Base-by-base conservation (phyloP, 1,140 invertebrate genomes). In the Bombus fervidus region DNA sequence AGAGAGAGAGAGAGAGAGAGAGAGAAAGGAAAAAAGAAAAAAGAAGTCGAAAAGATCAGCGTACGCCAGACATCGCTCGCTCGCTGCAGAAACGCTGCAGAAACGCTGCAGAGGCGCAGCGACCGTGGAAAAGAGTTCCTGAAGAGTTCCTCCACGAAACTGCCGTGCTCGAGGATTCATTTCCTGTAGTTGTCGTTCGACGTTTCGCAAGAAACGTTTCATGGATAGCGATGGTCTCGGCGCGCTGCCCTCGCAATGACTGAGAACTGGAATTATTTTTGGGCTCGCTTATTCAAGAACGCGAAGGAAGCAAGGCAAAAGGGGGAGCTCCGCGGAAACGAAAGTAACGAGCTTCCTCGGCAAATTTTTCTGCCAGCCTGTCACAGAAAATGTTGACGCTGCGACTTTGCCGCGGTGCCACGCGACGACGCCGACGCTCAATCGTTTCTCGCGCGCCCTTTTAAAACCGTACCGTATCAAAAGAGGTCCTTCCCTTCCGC, bases 171-270 rank as follows among this genome's bases (percentile, higher is more conserved):
- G 82, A 68, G 82, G 79, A 68, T 85, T 72, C 86, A 79, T 87
- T 90, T 87, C 85, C 88, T 86, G 83, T 71, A 39, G 76, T 88
- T 83, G 83, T 88, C 83, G 86, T 88, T 91, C 88, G 88, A 90
- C 86, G 15, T 89, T 84, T 79, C 88, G 68, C 76, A 59, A 81
- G 77, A 83, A 90, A 57, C 73, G 81, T 57, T 37, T 71, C 69
- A 66, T 43, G 41, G 88, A 76, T 81, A 9, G 25, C 41, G 68
- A 25, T 12, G 68, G 22, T 2, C 13, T 31, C 43, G 73, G 8
- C 22, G n/a, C 57, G 59, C 53, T 53, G 47, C 47, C 18, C 47
- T 53, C 18, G 47, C 53, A 86, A 72, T 66, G 72, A 79, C 72
- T 57, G 75, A 18, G 72, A 53, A 64, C 5, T 53, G 43, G 59